Evolutionary conservation across 2,113 vertebrate genomes (phyloP).

Genomic region (Zosterops lateralis): DNA sequence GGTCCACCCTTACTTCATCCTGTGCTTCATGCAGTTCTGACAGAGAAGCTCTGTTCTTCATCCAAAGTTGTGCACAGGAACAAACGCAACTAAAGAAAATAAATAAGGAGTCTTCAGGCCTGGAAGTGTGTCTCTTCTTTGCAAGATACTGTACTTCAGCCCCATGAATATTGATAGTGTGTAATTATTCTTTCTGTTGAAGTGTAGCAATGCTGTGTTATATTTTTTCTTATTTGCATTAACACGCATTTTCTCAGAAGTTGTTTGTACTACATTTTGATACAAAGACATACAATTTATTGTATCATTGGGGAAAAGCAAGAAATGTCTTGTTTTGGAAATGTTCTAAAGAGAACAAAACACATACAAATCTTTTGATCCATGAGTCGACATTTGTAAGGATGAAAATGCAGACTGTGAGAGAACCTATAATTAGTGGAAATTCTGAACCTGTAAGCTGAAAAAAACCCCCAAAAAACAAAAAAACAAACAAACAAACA

Average conservation of each 20-base stretch:
- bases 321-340: background rate
- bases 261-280: background rate
- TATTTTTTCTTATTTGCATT: background rate
- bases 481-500: too few relatives aligned
- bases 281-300: background rate
- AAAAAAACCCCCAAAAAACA: background rate
- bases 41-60: background rate
- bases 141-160: background rate
- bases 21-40: background rate
- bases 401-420: background rate
- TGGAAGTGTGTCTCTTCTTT: background rate
- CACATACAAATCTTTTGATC: background rate
- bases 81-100: accelerated
- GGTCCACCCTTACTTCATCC: background rate
- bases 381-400: background rate
- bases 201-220: background rate
- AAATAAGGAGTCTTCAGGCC: background rate
- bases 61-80: background rate
- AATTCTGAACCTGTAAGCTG: background rate
- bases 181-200: background rate
- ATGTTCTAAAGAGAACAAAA: background rate
- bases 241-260: background rate
- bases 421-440: background rate
- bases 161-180: background rate
- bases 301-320: background rate